Evolutionary conservation across 2,888 invertebrate genomes (phyloP), one percentile per base, ranked within the genome.

Genomic region (Bellardia pandia): DNA sequence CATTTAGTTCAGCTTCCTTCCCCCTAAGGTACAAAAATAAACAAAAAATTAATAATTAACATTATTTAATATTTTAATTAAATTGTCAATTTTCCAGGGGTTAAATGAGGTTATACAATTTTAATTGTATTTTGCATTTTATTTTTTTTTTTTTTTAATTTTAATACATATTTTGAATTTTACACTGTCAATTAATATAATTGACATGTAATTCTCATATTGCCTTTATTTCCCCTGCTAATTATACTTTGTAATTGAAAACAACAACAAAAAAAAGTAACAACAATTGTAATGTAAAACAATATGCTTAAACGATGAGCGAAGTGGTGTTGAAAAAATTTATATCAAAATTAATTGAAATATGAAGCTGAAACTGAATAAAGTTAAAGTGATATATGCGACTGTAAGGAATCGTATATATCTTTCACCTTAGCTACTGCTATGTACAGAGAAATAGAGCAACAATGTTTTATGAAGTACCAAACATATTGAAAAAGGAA

Each of bases 101-200:
- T 74, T 74, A 74, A 60, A 48, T 60, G 33, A 62, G 75, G 62
- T 75, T 48, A 51, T 51, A 51, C 2, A 48, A 62, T 62, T 48
- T 72, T 16, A 23, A 51, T 37, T 71, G 16, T 56, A 45, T 60
- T 13, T 5, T 60, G 51, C 30, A 3, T 13, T 48, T 13, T 30
- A 13, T 58, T 45, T 23, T 37, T 13, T 30, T 16, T 58, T 45
- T 23, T 37, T 58, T 58, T 64, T 11, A 53, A 16, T 53, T 53
- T 53, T n/a, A 53, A 56, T 56, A 56, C 8, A 40, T 40, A n/a
- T 11, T n/a, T 40, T 23, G 33, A 56, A 11, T 77, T n/a, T 40
- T 62, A 6, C 37, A 45, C 58, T 60, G 75, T 68, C 81, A 82
- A 75, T 82, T 82, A 75, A 75, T 68, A 68, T 82, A 82, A 82